Evolutionary conservation across 2,797 vertebrate genomes (phyloP).

Genomic region (Pipistrellus kuhlii): DNA sequence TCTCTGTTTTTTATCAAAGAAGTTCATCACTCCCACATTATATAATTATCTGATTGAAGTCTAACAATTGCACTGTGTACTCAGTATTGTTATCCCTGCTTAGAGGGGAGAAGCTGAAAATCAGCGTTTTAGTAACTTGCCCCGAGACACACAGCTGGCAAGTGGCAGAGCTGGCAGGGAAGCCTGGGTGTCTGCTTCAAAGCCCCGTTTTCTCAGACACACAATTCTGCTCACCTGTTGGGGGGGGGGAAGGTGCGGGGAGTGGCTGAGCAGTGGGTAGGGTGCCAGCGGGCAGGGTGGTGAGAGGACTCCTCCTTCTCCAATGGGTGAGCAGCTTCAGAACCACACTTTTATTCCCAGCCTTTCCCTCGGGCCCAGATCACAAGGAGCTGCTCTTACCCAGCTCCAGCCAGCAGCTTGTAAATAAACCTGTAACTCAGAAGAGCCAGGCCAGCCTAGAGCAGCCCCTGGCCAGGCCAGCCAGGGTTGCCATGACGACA

Average conservation of each 20-base stretch:
- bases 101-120: not conserved
- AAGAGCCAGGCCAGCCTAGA: constrained; percentile 24
- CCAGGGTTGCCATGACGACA: constrained; percentile 82
- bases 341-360: not conserved
- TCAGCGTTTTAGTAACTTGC: not conserved
- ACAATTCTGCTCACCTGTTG: not conserved
- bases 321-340: not conserved
- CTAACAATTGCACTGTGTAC: not conserved
- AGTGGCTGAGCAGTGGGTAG: not conserved
- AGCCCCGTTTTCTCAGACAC: not conserved
- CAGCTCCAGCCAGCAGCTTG: constrained; percentile 23
- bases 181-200: not conserved
- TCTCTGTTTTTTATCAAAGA: not conserved
- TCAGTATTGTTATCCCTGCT: not conserved
- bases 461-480: constrained; percentile 29
- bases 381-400: not conserved
- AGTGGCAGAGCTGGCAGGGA: not conserved
- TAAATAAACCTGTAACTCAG: constrained; percentile 74
- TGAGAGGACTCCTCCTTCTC: not conserved
- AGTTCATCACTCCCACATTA: not conserved
- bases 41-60: not conserved
- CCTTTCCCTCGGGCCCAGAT: not conserved
- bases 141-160: not conserved
- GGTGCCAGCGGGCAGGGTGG: not conserved
- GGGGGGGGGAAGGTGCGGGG: too few species aligned